These are phyloP conservation scores for Agriopis leucophaearia DNA, from an alignment of 2,888 invertebrate genomes.

Conservation along the genomic window DNA sequence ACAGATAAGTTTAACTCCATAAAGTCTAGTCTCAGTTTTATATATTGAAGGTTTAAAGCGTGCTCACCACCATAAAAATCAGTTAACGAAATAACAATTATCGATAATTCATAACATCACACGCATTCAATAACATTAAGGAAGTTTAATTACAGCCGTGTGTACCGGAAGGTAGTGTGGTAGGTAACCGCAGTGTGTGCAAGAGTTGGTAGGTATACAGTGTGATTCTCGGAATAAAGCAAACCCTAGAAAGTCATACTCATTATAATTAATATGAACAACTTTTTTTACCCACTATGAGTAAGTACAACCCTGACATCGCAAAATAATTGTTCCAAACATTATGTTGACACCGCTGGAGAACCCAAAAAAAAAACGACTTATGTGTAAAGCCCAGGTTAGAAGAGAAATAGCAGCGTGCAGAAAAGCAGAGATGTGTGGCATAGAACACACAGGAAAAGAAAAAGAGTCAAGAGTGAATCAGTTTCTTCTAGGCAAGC, in stretches of 20 bases:
- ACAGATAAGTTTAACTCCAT: not conserved
- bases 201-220: slow-evolving; percentile 7
- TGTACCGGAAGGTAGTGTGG: slow-evolving; percentile 47
- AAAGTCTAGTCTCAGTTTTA: not conserved
- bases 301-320: too few relatives aligned
- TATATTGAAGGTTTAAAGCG: not conserved
- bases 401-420: too few relatives aligned
- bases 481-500: too few relatives aligned
- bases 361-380: too few relatives aligned
- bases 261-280: too few relatives aligned
- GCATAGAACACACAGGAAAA: too few relatives aligned
- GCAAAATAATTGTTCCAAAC: too few relatives aligned
- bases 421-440: too few relatives aligned
- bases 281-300: too few relatives aligned
- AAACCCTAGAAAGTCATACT: not conserved
- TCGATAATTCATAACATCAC: slow-evolving; percentile 54
- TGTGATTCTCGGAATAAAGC: not conserved
- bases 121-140: slow-evolving; percentile 52
- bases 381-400: too few relatives aligned
- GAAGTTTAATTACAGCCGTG: slow-evolving; percentile 51
- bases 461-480: too few relatives aligned
- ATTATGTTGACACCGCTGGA: too few relatives aligned
- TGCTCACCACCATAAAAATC: slow-evolving; percentile 2
- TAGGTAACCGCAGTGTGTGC: slow-evolving; percentile 13
- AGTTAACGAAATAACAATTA: slow-evolving; percentile 48